A percentile compares a stretch with the other conserved stretches of the same genome.
Evolutionary conservation across 2,888 invertebrate genomes (phyloP).

Genomic region (Harpalus rufipes): DNA sequence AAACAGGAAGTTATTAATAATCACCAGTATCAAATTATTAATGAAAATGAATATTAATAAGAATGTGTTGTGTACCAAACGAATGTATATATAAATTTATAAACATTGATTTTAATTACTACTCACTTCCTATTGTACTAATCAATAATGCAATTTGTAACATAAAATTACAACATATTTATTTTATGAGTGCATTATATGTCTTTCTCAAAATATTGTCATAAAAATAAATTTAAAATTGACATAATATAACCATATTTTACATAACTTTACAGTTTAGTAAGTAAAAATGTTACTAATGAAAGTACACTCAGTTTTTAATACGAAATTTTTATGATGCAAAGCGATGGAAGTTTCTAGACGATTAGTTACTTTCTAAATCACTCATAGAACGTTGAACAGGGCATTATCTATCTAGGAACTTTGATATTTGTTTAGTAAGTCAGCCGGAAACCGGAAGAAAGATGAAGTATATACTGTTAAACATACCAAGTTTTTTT

Average conservation of each 20-base stretch:
- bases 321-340: not conserved
- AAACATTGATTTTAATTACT: constrained; percentile 53
- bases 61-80: constrained; percentile 30
- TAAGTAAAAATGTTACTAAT: not conserved
- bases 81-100: constrained; percentile 48
- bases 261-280: not conserved
- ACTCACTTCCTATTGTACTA: constrained; percentile 18
- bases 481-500: not conserved
- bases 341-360: not conserved
- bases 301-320: not conserved
- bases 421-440: not conserved
- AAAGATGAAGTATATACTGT: not conserved
- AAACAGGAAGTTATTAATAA: constrained; percentile 57
- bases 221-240: not conserved
- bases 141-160: not conserved
- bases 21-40: constrained; percentile 46
- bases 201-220: not conserved
- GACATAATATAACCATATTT: not conserved
- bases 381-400: not conserved
- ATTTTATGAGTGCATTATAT: no score
- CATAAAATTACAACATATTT: not conserved
- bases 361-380: not conserved
- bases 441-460: not conserved
- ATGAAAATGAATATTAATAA: constrained; percentile 59
- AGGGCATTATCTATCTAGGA: not conserved